Evolutionary conservation across 2,797 vertebrate species (phyloP), one percentile per base, ranked within the genome.

Genomic region (Salmo trutta): DNA sequence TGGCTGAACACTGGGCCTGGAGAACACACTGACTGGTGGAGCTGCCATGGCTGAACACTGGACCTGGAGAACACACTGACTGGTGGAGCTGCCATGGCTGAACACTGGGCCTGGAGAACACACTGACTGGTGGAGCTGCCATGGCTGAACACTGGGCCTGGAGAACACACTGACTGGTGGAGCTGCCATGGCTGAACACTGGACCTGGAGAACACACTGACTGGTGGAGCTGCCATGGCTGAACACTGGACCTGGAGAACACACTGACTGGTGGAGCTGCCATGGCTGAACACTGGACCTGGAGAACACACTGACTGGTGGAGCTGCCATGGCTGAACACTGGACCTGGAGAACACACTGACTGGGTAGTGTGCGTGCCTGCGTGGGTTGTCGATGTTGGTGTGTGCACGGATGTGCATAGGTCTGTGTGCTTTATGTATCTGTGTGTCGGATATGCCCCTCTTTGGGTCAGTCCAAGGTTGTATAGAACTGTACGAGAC

Each of bases 391-490:
- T 41, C 24, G 31, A 5, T 41, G 56, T 52, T 52, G 24, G 52
- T 77, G 17, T 47, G 71, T 59, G 73, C 75, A 31, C 53, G 21
- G 19, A 16, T 75, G 41, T 56, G 41, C 79, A 24, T 77, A 41
- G 12, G 54, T 85, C 78, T 75, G 15, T 70, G 70, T 47, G 41
- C 75, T 47, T 47, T 14, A 47, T 47, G 41, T 47, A 47, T 47
- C 41, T 47, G 10, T 47, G 41, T 2, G 41, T 16, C 27, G 51
- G 65, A 41, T 41, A 29, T 19, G 59, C 74, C 51, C 54, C 64
- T 59, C 41, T 47, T 75, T 75, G 76, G 65, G 69, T 71, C 71
- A 67, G 79, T 76, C 74, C 16, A 10, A 69, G 75, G 65, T 16
- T 67, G 65, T 14, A 29, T 67, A 29, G 24, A 67, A 80, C 54